Evolutionary conservation across 2,888 invertebrate species (phyloP).

Genomic region (Pristionchus exspectatus): DNA sequence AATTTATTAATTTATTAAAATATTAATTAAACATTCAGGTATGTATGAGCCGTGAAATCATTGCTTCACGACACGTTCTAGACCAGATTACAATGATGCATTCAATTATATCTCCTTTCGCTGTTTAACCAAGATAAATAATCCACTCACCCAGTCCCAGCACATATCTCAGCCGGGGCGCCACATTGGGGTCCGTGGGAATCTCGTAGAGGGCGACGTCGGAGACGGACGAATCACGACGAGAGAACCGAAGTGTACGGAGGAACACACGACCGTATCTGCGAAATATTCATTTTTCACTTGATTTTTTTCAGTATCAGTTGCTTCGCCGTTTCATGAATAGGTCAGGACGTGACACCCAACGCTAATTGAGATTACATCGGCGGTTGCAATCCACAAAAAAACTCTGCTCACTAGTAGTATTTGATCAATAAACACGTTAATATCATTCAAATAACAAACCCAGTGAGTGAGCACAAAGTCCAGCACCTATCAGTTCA

Average conservation of each 20-base stretch:
- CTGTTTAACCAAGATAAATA: neutral
- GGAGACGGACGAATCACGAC: slow-evolving; percentile 52
- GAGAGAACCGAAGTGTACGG: slow-evolving; percentile 37
- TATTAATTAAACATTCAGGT: no score
- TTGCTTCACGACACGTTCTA: neutral
- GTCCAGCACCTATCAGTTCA: no score
- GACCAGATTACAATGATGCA: neutral
- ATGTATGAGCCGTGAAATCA: no score
- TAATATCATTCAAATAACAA: neutral
- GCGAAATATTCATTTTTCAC: neutral
- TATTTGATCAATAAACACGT: no score
- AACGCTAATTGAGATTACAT: neutral
- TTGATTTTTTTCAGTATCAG: neutral
- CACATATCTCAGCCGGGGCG: slow-evolving; percentile 19
- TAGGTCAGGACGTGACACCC: neutral
- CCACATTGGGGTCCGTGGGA: neutral
- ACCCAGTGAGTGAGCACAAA: neutral
- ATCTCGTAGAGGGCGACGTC: slow-evolving; percentile 54
- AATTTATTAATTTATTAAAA: neutral
- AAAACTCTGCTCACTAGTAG: no score
- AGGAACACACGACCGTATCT: slow-evolving; percentile 49
- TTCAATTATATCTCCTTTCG: neutral
- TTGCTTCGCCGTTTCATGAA: neutral
- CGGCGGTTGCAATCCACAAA: no score
- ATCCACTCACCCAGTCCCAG: slow-evolving; percentile 42